Evolutionary conservation across 2,113 vertebrate genomes (phyloP).

Genomic region (Neodon shergylaensis): DNA sequence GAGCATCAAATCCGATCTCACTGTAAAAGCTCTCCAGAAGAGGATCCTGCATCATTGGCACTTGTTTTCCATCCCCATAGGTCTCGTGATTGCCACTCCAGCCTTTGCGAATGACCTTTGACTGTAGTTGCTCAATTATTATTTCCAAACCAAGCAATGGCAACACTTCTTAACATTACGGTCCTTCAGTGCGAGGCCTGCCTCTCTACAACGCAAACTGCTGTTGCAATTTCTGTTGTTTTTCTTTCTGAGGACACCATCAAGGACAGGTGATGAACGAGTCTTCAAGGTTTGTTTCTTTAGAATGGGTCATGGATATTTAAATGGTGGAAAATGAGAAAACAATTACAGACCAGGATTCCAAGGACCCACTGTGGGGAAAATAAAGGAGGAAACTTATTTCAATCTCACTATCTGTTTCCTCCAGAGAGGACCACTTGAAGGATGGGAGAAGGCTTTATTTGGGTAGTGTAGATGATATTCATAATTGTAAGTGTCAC

Average conservation of each 20-base stretch:
- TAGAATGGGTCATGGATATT: constrained; percentile 47
- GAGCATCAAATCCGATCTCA: background rate
- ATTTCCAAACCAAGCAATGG: constrained; percentile 34
- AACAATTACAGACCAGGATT: constrained; percentile 39
- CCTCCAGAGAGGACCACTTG: constrained; percentile 39
- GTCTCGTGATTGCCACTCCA: background rate
- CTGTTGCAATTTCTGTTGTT: constrained; percentile 65
- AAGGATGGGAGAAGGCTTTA: background rate
- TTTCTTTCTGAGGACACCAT: constrained; percentile 62
- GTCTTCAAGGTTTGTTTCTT: constrained; percentile 31
- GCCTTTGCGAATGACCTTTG: background rate
- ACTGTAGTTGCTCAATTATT: constrained; percentile 1
- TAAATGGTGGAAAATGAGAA: constrained; percentile 35
- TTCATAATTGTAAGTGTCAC: constrained; percentile 33
- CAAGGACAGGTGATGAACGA: constrained; percentile 67
- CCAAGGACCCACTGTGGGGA: background rate
- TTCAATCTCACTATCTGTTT: constrained; percentile 56
- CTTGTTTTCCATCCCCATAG: background rate
- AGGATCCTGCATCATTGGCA: background rate
- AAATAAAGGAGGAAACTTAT: constrained; percentile 38
- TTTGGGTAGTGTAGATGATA: background rate
- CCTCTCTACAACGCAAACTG: background rate
- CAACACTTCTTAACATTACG: constrained; percentile 2
- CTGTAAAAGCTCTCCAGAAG: background rate
- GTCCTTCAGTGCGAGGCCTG: constrained; percentile 44